Base-by-base conservation (phyloP, 2,797 vertebrate species). In the Thamnophis elegans region DNA sequence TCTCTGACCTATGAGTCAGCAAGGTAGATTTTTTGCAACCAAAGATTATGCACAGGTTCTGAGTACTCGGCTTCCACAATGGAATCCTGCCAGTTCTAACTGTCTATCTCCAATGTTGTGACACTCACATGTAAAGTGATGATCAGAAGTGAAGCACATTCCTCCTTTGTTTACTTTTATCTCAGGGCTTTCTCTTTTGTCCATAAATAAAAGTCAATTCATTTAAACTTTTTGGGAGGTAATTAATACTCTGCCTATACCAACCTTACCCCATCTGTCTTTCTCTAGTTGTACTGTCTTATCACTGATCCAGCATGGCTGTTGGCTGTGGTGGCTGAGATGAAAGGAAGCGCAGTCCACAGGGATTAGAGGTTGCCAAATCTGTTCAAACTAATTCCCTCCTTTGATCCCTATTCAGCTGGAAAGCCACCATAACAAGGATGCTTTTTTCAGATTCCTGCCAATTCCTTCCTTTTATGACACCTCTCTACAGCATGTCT, bases 11-110 rank as follows among this genome's bases (percentile, higher is more conserved):
- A 58, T 93, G 90, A 82, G 55, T 93, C 92, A 58, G 56, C 88
- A 86, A 89, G 93, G 87, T 73, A 78, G 32, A 94, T 89, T 95
- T 90, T 94, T 92, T 94, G 94, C 78, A 93, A 89, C 90, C 92
- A 93, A 88, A 65, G 91, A 90, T 87, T 93, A 42, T 88, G 59
- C 26, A 12, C 26, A 10, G n/a, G 58, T 55, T 51, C 25, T 88
- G 59, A 65, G 56, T 5, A 91, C 78, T 62, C 91, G 0, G 28
- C 5, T 89, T 58, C 47, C 16, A 0, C 13, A 47, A 22, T 4
- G 87, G 90, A 53, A 10, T 20, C 22, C 2, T 10, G 0, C 59
- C 68, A 14, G 8, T 85, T 91, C 55, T 90, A 88, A 47, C 16
- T 22, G 87, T 11, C 85, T 56, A 28, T 88, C 90, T 86, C 93